Evolutionary conservation across 2,888 invertebrate genomes (phyloP).

Genomic region (Drosophila atripex): DNA sequence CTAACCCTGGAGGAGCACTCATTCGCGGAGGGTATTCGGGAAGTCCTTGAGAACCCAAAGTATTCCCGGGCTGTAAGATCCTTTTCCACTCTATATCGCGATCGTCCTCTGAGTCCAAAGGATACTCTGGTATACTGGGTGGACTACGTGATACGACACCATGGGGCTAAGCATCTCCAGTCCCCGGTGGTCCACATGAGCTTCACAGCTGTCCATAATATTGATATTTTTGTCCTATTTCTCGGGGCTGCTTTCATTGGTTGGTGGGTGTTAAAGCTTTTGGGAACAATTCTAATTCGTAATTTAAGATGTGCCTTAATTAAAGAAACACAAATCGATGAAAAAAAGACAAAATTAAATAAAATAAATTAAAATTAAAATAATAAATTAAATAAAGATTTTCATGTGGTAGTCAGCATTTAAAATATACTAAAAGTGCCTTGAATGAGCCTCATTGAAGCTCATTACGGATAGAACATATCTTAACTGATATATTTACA

Average conservation of each 20-base stretch:
- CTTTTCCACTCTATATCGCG: conserved; percentile 84
- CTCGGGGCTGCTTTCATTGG: not conserved
- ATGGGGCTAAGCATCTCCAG: conserved; percentile 85
- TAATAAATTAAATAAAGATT: too few species aligned
- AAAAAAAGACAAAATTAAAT: not conserved
- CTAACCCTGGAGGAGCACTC: conserved; percentile 54
- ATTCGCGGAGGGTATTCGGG: conserved; percentile 49
- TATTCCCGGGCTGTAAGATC: conserved; percentile 79
- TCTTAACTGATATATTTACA: too few species aligned
- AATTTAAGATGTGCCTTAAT: not conserved
- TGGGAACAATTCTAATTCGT: not conserved
- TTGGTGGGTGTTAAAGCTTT: not conserved
- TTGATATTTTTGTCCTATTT: conserved; percentile 83
- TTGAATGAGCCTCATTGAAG: too few species aligned
- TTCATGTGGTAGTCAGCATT: too few species aligned
- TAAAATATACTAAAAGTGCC: too few species aligned
- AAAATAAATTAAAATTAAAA: not conserved
- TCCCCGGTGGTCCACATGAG: conserved; percentile 84
- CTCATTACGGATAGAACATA: too few species aligned
- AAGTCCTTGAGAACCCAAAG: conserved; percentile 65
- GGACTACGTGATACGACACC: conserved; percentile 85
- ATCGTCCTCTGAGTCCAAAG: conserved; percentile 85
- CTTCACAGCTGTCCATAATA: conserved; percentile 83
- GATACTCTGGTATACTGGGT: conserved; percentile 86
- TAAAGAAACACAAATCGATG: not conserved